Evolutionary conservation across 2,113 vertebrate species (phyloP).

Genomic region (Zingel zingel): DNA sequence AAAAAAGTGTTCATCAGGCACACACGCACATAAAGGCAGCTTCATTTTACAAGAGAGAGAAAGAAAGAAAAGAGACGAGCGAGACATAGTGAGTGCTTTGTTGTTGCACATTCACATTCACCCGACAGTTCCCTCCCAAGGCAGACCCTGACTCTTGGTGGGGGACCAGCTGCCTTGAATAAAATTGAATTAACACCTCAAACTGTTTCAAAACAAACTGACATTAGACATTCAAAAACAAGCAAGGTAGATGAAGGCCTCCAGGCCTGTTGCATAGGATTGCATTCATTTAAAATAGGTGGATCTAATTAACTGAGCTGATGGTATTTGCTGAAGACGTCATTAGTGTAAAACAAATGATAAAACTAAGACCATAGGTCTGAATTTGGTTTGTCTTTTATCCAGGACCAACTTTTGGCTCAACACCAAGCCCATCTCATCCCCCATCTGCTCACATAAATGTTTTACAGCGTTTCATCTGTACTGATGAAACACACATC

Average conservation of each 20-base stretch:
- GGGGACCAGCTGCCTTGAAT: too few species aligned
- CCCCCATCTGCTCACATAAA: neutral
- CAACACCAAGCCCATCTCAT: neutral
- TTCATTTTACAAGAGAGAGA: too few species aligned
- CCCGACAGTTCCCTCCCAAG: too few species aligned
- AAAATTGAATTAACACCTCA: neutral
- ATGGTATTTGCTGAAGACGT: neutral
- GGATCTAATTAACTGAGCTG: neutral
- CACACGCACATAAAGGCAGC: too few species aligned
- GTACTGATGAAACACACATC: neutral
- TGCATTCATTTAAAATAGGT: neutral
- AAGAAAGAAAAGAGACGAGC: too few species aligned
- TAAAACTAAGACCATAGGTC: neutral
- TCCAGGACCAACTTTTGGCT: neutral
- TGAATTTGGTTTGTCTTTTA: neutral
- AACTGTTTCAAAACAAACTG: neutral
- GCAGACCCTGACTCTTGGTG: too few species aligned
- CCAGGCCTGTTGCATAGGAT: neutral
- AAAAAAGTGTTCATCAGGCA: too few species aligned
- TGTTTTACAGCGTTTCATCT: neutral
- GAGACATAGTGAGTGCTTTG: too few species aligned
- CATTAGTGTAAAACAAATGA: neutral
- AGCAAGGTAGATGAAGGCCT: neutral
- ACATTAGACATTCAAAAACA: neutral
- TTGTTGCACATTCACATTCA: too few species aligned